Evolutionary conservation across 2,888 invertebrate species (phyloP), one percentile per base, ranked within the genome.

Genomic region (Leptopterna dolabrata): DNA sequence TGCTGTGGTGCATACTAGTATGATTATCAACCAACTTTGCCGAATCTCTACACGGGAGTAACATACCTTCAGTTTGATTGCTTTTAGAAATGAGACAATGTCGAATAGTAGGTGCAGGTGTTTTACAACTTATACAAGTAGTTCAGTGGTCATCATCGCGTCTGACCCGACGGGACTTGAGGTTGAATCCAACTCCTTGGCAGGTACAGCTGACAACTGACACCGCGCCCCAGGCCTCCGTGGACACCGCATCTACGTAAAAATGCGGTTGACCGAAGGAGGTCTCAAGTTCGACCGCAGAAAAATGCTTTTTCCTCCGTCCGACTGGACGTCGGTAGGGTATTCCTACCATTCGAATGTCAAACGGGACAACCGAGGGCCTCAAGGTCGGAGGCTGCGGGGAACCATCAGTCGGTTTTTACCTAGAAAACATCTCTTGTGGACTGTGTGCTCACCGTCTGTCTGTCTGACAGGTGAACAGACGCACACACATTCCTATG

Each of bases 231-330:
- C 41, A 13, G 43, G 13, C 41, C 41, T n/a, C 36, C 78, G 27
- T 4, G 27, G n/a, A 51, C 55, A 63, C 82, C 82, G 55, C 63
- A 63, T 82, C 63, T 45, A 51, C 29, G 51, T 82, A 27, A 82
- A 82, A 82, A 63, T 82, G 82, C 63, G 82, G 82, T 82, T 82
- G 82, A 82, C 82, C 82, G 82, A 82, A 19, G 82, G 24, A 45
- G 82, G 82, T 82, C 51, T 82, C 82, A 82, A 82, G 82, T 82
- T 82, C 41, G 82, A 82, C 82, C 82, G 82, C 82, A 82, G 82
- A 82, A 82, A 82, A 51, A 82, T 63, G 47, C 55, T 51, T 30
- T 51, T 55, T 82, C 51, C 30, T 30, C 30, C 45, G 41, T 16
- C 41, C 51, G n/a, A 11, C 6, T 9, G 6, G 9, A 24, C 24